These are phyloP conservation scores for Drosophila nigrodunni DNA, from an alignment of 1,140 invertebrate genomes.

Conservation along the genomic window DNA sequence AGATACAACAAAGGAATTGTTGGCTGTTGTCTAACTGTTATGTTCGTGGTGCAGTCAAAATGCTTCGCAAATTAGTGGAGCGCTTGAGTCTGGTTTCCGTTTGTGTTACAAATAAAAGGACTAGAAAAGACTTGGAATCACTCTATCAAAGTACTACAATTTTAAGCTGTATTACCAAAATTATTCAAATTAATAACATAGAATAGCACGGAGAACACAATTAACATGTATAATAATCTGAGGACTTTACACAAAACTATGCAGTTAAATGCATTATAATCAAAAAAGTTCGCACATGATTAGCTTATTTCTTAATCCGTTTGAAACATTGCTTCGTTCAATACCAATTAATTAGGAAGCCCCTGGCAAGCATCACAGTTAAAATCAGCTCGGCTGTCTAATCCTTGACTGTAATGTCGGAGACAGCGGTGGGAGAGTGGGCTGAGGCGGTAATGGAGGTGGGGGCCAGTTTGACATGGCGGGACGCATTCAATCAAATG, in stretches of 20 bases:
- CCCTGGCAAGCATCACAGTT: conserved; percentile 43
- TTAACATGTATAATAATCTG: background rate
- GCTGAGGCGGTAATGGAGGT: too few relatives aligned
- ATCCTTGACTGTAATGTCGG: conserved; percentile 31
- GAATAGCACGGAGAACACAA: background rate
- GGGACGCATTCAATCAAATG: conserved; percentile 76
- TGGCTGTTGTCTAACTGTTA: conserved; percentile 52
- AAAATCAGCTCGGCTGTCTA: conserved; percentile 55
- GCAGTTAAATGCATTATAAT: conserved; percentile 8
- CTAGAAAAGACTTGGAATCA: conserved; percentile 1
- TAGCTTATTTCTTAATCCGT: conserved; percentile 49
- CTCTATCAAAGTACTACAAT: conserved; percentile 9
- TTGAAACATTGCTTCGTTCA: conserved; percentile 36
- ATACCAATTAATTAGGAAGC: conserved; percentile 67
- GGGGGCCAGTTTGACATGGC: conserved; percentile 2
- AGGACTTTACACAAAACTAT: background rate
- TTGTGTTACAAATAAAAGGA: conserved; percentile 1
- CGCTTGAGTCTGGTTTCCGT: conserved; percentile 56
- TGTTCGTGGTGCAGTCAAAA: conserved; percentile 23
- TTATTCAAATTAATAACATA: background rate
- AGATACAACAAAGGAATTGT: conserved; percentile 54
- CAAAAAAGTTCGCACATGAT: background rate
- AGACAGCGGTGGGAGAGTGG: background rate
- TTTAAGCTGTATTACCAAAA: background rate
- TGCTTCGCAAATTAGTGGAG: conserved; percentile 47